Conservation (phyloP, 2,888 invertebrate genomes). For the Lasioglossum leucozonium region DNA sequence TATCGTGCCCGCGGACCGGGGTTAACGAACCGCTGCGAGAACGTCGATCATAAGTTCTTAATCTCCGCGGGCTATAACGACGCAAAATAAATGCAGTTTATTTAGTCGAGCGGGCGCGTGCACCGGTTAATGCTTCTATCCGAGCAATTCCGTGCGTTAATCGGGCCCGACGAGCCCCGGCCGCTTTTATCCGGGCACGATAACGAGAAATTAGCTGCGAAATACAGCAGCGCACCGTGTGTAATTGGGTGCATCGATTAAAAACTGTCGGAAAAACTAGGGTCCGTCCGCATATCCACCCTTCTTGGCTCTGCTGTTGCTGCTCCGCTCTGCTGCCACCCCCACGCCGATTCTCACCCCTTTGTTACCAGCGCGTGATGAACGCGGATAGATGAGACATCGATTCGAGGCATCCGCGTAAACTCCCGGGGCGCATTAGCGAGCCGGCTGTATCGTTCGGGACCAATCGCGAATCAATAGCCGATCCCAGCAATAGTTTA, state of each 20-base stretch:
- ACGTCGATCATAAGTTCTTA: constrained; percentile 63
- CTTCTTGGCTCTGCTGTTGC: not conserved
- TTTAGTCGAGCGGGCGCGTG: constrained; percentile 37
- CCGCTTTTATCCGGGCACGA: constrained; percentile 53
- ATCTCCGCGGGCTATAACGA: constrained; percentile 35
- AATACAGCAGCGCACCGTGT: constrained; percentile 37
- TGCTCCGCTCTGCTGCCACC: not conserved
- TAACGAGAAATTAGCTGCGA: constrained; percentile 68
- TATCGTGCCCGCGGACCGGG: not conserved
- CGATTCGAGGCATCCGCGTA: constrained; percentile 34
- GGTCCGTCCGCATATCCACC: not conserved
- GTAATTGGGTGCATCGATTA: constrained; percentile 64
- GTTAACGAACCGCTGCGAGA: constrained; percentile 2
- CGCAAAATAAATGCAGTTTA: constrained; percentile 53
- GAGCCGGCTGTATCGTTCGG: constrained; percentile 29
- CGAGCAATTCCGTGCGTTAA: constrained; percentile 61
- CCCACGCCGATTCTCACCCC: not conserved
- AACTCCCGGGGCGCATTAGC: constrained; percentile 53
- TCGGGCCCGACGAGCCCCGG: constrained; percentile 27
- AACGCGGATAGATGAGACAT: constrained; percentile 46
- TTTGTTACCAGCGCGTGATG: constrained; percentile 11
- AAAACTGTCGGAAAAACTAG: constrained; percentile 59
- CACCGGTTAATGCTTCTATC: constrained; percentile 54
- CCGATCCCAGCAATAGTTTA: constrained; percentile 50
- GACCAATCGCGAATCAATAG: constrained; percentile 66